Evolutionary conservation across 1,140 invertebrate genomes (phyloP).

Genomic region (Alviniconcha marisindica): DNA sequence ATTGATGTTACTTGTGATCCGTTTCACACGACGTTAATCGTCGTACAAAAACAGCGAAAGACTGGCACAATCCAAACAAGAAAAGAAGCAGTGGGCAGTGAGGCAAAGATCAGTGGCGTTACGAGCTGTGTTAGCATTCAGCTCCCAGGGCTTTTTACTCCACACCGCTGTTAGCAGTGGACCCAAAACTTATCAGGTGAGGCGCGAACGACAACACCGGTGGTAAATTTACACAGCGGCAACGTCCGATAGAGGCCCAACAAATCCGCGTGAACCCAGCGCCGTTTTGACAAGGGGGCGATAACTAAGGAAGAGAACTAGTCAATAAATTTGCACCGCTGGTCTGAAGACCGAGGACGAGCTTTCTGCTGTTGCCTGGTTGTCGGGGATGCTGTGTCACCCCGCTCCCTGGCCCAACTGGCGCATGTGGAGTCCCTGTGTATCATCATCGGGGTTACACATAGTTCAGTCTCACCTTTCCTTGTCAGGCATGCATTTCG

Average conservation of each 20-base stretch:
- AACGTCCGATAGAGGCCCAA: neutral
- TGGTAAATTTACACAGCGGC: conserved; percentile 13
- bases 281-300: conserved; percentile 14
- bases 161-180: neutral
- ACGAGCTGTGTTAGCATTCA: neutral
- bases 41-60: no score
- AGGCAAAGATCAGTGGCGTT: neutral
- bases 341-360: neutral
- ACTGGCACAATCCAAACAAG: neutral
- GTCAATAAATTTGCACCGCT: neutral
- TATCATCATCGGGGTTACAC: no score
- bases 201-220: conserved; percentile 32
- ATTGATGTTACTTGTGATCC: no score
- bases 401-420: no score
- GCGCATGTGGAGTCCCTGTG: no score
- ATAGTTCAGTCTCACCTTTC: no score
- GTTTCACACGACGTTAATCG: no score
- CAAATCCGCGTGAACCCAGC: neutral
- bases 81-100: no score
- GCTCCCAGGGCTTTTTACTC: neutral
- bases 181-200: conserved; percentile 25
- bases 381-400: no score
- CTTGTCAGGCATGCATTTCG: no score
- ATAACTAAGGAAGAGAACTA: conserved; percentile 20
- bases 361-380: conserved; percentile 2